Evolutionary conservation across 1,140 invertebrate genomes (phyloP).

Genomic region (Drosophila bipectinata): DNA sequence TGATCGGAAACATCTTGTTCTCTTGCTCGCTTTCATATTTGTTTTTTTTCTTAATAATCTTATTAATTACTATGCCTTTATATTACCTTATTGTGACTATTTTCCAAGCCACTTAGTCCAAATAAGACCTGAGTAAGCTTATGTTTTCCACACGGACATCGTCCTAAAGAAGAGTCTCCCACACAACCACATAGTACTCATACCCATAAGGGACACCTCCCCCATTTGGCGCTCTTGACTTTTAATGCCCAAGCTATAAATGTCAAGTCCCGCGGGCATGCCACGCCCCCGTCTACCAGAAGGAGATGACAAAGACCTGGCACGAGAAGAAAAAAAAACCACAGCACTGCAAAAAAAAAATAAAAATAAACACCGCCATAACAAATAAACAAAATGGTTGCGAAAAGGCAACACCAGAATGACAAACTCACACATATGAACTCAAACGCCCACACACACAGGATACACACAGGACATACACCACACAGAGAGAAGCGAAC

Average conservation of each 20-base stretch:
- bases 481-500: constrained; percentile 18
- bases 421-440: constrained; percentile 24
- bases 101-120: constrained; percentile 15
- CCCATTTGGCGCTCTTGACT: constrained; percentile 57
- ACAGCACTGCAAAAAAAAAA: constrained; percentile 37
- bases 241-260: constrained; percentile 62
- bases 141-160: constrained; percentile 22
- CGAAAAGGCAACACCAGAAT: constrained; percentile 16
- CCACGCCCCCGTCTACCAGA: constrained; percentile 13
- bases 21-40: too few species aligned
- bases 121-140: constrained; percentile 37
- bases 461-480: constrained; percentile 12
- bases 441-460: background rate
- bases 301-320: constrained; percentile 40
- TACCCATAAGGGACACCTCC: constrained; percentile 30
- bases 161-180: constrained; percentile 22
- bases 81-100: constrained; percentile 4
- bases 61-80: background rate
- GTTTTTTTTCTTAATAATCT: background rate
- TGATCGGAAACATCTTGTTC: too few species aligned
- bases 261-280: constrained; percentile 53
- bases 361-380: background rate
- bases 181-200: background rate
- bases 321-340: constrained; percentile 31
- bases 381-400: constrained; percentile 31